phyloP scores from a whole-genome alignment of 2,888 invertebrate species.

The Brassicogethes aeneus region DNA sequence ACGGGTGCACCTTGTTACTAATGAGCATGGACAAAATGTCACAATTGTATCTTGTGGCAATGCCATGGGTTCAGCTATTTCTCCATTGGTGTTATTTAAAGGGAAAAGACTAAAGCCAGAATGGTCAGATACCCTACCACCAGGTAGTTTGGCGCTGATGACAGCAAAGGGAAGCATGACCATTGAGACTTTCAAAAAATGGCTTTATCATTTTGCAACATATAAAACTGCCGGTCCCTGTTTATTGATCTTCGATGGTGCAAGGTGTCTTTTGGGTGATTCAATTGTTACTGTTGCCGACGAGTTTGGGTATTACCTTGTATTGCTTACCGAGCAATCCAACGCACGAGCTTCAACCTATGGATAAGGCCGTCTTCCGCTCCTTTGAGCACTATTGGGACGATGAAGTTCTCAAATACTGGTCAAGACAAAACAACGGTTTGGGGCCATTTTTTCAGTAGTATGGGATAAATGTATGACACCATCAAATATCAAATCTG shows the following conservation, averaged over 20 bases:
- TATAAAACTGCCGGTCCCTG: conserved; percentile 13
- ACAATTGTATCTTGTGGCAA: conserved; percentile 29
- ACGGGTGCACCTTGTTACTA: conserved; percentile 24
- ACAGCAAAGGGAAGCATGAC: conserved; percentile 27
- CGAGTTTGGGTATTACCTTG: conserved; percentile 20
- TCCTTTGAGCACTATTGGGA: conserved; percentile 31
- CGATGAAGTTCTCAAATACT: conserved; percentile 27
- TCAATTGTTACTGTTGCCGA: conserved; percentile 25
- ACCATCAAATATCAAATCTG: too few relatives aligned
- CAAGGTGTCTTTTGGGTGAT: conserved; percentile 12
- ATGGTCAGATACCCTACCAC: too few relatives aligned
- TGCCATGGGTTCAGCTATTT: conserved; percentile 26
- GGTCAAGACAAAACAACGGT: conserved; percentile 14
- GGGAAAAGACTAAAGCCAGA: conserved; percentile 21
- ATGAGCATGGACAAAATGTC: conserved; percentile 31
- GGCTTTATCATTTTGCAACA: conserved; percentile 23
- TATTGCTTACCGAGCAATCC: too few relatives aligned
- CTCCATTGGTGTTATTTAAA: conserved; percentile 28
- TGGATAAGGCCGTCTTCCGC: conserved; percentile 29
- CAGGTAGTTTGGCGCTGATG: conserved; percentile 19
- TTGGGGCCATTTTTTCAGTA: conserved; percentile 16
- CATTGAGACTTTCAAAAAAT: conserved; percentile 18
- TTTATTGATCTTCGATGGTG: neutral
- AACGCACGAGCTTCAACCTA: conserved; percentile 33
- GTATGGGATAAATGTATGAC: conserved; percentile 24